phyloP scores from a whole-genome alignment of 2,888 invertebrate genomes.

The Acleris emargana region DNA sequence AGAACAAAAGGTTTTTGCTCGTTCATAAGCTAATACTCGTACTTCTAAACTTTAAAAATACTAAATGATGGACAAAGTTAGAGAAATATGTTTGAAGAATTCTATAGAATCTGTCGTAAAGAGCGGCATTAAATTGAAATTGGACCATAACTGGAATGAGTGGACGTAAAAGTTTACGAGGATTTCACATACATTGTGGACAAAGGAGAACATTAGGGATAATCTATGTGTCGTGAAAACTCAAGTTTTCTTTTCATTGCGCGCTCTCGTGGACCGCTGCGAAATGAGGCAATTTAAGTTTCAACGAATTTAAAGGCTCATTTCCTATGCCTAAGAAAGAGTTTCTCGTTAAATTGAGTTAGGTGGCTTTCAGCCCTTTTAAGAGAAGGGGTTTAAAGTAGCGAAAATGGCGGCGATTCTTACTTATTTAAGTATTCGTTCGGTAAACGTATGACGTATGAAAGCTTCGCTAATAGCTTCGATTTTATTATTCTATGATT shows the following conservation, averaged over 20 bases:
- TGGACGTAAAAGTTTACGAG: constrained; percentile 70
- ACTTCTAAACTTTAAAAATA: constrained; percentile 8
- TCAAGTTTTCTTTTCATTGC: constrained; percentile 72
- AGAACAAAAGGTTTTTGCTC: not conserved
- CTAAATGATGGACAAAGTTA: constrained; percentile 32
- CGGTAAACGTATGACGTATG: not conserved
- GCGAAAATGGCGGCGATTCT: not conserved
- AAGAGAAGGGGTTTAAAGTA: not conserved
- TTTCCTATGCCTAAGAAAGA: constrained; percentile 19
- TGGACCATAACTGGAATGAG: constrained; percentile 57
- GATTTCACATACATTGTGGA: constrained; percentile 72
- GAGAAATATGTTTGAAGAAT: constrained; percentile 21
- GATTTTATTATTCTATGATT: no score
- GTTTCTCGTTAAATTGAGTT: not conserved
- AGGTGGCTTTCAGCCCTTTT: no score
- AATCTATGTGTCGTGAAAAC: constrained; percentile 70
- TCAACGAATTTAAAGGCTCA: constrained; percentile 41
- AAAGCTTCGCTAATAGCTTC: no score
- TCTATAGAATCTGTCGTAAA: constrained; percentile 42
- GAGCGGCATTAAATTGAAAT: constrained; percentile 57
- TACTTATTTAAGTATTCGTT: not conserved
- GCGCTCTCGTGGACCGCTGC: constrained; percentile 52
- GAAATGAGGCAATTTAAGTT: constrained; percentile 58
- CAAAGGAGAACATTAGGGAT: constrained; percentile 68
- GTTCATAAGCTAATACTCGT: not conserved